Evolutionary conservation across 2,888 invertebrate genomes (phyloP), one percentile per base, ranked within the genome.

Genomic region (Cyclophora albipunctata): DNA sequence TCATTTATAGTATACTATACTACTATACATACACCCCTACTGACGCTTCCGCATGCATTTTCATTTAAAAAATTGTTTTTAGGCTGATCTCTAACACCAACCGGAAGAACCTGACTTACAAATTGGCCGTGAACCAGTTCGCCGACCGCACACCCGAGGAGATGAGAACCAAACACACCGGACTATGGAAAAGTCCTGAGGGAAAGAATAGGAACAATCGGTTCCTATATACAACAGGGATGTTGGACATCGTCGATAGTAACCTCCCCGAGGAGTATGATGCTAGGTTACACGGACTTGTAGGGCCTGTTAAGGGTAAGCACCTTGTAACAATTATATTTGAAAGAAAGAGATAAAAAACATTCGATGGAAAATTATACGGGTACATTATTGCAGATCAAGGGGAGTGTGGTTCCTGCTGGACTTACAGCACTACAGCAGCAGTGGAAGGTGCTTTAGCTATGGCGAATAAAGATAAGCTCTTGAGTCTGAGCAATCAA

Each of bases 381-480:
- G 20, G 20, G 20, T 20, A 20, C 20, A 20, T 20, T 20, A 20
- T 20, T 20, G 40, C 53, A 84, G 84, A 80, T 52, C 83, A 82
- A 67, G 69, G 62, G 7, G 57, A 60, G 0, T 85, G 85, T 54
- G 75, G 79, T 2, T 78, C 78, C 1, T 77, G 79, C 51, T 85
- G 83, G 83, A 70, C 81, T 0, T 80, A 77, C 40, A 81, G 78
- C 0, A 73, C 79, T 0, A 80, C 83, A 0, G 66, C 69, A 0
- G 78, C 81, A 0, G 69, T 73, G 3, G 84, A 84, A 64, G 85
- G 85, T 3, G 83, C 83, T 0, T 48, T 83, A 0, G 84, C 85
- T 0, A 71, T 73, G 3, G 53, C 45, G 6, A 80, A 81, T 34
- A 79, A 76, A 2, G 83, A 81, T 3, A 73, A 65, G 7, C 67